A percentile compares a stretch with the other conserved stretches of the same genome.
phyloP scores from a whole-genome alignment of 2,113 vertebrate species.

The Equus przewalskii region DNA sequence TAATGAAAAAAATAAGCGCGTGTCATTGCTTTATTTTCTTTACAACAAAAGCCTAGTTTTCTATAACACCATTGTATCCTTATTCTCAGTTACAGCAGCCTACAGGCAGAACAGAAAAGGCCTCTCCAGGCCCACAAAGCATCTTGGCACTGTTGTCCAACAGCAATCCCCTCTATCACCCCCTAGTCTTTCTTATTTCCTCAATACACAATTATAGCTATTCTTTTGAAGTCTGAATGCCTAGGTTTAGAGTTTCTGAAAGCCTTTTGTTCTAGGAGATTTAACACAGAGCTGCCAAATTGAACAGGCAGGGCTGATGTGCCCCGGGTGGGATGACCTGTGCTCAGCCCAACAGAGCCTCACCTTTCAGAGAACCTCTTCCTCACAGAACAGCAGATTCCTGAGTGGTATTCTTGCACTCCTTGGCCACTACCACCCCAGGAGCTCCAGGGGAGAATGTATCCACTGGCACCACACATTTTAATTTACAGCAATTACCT shows the following conservation, averaged over 20 bases:
- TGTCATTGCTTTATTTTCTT: neutral
- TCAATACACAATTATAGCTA: neutral
- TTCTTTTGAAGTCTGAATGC: conserved; percentile 26
- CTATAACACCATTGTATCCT: neutral
- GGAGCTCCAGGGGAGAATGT: neutral
- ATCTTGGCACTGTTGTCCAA: neutral
- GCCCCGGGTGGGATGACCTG: neutral
- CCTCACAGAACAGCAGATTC: neutral
- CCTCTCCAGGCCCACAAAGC: neutral
- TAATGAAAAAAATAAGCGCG: conserved; percentile 2
- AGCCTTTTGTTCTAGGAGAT: neutral
- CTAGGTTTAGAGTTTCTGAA: neutral
- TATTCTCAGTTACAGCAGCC: neutral
- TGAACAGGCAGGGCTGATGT: neutral
- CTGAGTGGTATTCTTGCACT: neutral
- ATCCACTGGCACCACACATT: neutral
- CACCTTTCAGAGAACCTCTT: neutral
- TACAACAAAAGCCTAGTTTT: conserved; percentile 41
- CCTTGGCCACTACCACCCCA: neutral
- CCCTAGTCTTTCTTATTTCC: neutral
- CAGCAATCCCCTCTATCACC: neutral
- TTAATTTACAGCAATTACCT: neutral
- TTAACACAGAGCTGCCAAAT: neutral
- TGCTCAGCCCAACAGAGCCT: neutral
- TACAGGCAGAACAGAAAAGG: neutral